Evolutionary conservation across 2,797 vertebrate species (phyloP).

Genomic region (Hydrocynus forskahlii): DNA sequence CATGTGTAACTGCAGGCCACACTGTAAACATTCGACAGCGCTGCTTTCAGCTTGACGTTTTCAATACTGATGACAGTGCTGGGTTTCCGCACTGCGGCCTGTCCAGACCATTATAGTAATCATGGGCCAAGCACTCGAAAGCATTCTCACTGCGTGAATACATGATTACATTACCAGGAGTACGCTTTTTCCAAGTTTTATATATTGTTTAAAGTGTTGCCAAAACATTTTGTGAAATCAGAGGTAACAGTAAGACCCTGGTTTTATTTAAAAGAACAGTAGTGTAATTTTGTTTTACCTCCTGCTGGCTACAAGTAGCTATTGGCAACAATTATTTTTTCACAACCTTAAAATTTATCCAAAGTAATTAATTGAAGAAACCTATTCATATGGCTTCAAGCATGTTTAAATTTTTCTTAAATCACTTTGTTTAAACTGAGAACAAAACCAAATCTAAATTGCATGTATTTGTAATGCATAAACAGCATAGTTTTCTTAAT

Average conservation of each 20-base stretch:
- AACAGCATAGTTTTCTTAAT: neutral
- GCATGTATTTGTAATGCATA: neutral
- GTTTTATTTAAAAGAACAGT: neutral
- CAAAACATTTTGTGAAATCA: neutral
- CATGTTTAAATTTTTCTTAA: neutral
- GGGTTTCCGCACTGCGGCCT: constrained; percentile 64
- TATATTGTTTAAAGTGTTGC: neutral
- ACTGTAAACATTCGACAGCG: neutral
- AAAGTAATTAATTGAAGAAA: neutral
- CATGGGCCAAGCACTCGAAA: constrained; percentile 36
- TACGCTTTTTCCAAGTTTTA: neutral
- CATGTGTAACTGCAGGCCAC: constrained; percentile 68
- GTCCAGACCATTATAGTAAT: constrained; percentile 64
- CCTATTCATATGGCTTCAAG: neutral
- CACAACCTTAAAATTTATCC: neutral
- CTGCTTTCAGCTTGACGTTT: constrained; percentile 16
- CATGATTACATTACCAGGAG: constrained; percentile 8
- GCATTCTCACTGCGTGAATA: neutral
- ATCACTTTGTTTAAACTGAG: too few species aligned
- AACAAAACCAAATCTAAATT: too few species aligned
- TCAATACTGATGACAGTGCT: constrained; percentile 57
- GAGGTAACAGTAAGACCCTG: too few species aligned
- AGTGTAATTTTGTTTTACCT: too few species aligned
- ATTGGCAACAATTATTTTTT: neutral
- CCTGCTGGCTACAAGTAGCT: too few species aligned